Base-by-base conservation (phyloP, 2,113 vertebrate species). In the Gorsachius goisagi region DNA sequence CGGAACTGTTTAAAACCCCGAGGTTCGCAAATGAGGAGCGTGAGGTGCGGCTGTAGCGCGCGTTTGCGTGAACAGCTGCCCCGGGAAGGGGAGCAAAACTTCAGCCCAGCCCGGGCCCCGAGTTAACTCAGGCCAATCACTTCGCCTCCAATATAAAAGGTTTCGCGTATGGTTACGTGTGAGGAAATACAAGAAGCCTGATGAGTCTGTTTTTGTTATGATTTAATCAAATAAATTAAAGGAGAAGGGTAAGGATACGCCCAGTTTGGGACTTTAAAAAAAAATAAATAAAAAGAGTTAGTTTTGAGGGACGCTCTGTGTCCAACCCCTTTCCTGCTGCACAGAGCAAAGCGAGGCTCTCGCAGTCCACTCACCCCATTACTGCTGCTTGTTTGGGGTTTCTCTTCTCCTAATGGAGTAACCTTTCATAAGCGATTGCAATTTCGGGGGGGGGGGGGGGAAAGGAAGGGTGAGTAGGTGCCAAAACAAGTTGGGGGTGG, bases 211-310 rank as follows among this genome's bases (percentile, higher is more conserved):
- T 90, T 95, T 85, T 91, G 73, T 95, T 95, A 89, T 92, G 94
- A 95, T 95, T 92, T 95, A 93, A 96, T 97, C 94, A 97, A 92
- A 96, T 95, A 96, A 95, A 97, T 95, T 97, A 96, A 92, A 97
- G 94, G 84, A 82, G 93, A 82, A 89, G 56, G 11, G 60, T 49
- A 75, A 81, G 88, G 66, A 86, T 81, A 95, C 97, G 73, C 96
- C 97, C 86, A 56, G 63, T 60, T 62, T 75, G 62, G 32, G 58
- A 92, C 82, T 94, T 93, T n/a, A n/a, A 0, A 66, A 85, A 92
- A 85, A 84, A 67, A 79, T n/a, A 30, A 37, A 76, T 28, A 33
- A 45, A 64, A 67, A 50, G 15, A 44, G 27, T 44, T 53, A 72
- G 47, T 93, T 96, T 56, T 89, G 76, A 72, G 80, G 64, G 83